Base-by-base conservation (phyloP, 2,113 vertebrate species). In the Oreocharis arfaki region DNA sequence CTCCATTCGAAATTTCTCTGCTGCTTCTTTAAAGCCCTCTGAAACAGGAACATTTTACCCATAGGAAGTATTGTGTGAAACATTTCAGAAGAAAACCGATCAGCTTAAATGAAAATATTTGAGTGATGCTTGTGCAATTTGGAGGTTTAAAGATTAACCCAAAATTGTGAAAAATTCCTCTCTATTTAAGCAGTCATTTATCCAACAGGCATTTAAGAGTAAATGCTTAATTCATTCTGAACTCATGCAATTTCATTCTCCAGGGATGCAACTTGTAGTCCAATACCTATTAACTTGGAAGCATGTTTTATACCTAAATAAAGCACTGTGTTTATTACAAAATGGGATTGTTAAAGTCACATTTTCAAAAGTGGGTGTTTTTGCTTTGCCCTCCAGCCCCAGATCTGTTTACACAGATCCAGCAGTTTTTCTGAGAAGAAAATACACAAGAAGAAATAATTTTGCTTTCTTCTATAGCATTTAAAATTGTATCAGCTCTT, bases 1-100 rank as follows among this genome's bases (percentile, higher is more conserved):
- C 97, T 99, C 99, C 99, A 99, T 98, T 26, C 99, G 98, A 96
- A 99, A 99, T 85, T 99, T 99, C 96, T 99, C 99, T 3, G 99
- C 99, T 56, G 99, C 99, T 95, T 99, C 99, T 95, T 99, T 99
- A 96, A 99, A 99, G 26, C 99, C 99, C 98, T 99, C 99, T 99
- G 95, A 91, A 97, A 97, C 26, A 82, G 57, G 90, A 82, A 93
- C 14, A 84, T 57, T 46, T 96, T 13, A 89, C 33, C 59, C n/a
- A 42, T 46, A 24, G 10, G 47, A 84, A 44, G 22, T 7, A 53
- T 21, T 41, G 50, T 9, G 59, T 11, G 8, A 37, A 69, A 76
- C 23, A 56, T 30, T 61, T 73, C 0, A 30, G 24, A 46, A 84
- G 37, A 41, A 32, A 24, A 32, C 7, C 3, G 11, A 81, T 3